Evolutionary conservation across 2,113 vertebrate species (phyloP).

Genomic region (Tragelaphus strepsiceros): DNA sequence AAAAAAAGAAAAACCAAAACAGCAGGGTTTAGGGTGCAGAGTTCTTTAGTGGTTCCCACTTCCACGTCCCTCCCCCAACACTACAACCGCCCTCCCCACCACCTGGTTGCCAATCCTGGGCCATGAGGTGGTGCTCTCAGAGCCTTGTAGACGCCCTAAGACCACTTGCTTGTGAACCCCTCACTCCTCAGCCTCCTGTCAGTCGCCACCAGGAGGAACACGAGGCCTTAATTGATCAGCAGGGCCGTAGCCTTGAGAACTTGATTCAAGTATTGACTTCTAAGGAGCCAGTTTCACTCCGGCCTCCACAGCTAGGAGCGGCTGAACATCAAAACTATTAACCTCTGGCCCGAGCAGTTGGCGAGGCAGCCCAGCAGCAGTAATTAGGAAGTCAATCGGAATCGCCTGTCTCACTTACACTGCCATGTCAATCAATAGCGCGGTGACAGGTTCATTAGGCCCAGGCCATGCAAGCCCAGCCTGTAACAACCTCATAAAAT

Average conservation of each 20-base stretch:
- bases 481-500: conserved; percentile 90
- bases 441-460: conserved; percentile 93
- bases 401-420: conserved; percentile 94
- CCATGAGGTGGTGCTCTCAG: not conserved
- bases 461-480: conserved; percentile 83
- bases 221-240: conserved; percentile 86
- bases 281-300: conserved; percentile 79
- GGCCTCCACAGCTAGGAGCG: conserved; percentile 80
- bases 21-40: not conserved
- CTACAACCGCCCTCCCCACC: not conserved
- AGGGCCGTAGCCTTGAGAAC: conserved; percentile 86
- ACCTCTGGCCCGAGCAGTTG: conserved; percentile 91
- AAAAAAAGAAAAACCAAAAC: not conserved
- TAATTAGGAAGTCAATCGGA: conserved; percentile 98
- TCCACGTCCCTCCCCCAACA: not conserved
- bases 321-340: conserved; percentile 94
- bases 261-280: conserved; percentile 87
- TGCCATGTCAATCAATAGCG: conserved; percentile 89
- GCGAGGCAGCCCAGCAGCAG: conserved; percentile 93
- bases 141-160: conserved; percentile 66
- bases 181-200: conserved; percentile 81
- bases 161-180: conserved; percentile 70
- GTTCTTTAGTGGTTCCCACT: not conserved
- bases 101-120: not conserved
- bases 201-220: conserved; percentile 74